phyloP scores from a whole-genome alignment of 2,113 vertebrate species.

The Telmatochromis sp. region DNA sequence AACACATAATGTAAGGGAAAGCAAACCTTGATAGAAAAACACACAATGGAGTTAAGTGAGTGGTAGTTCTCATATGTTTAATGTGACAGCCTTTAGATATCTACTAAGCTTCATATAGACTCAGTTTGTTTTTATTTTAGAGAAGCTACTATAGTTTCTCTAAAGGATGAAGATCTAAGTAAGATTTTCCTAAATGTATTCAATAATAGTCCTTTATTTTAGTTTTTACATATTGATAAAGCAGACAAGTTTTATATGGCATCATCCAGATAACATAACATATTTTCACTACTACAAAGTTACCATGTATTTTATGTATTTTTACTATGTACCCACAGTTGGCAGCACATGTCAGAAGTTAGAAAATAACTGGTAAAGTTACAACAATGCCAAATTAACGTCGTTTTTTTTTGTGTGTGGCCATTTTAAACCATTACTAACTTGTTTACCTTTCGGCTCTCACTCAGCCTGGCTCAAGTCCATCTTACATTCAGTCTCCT shows the following conservation, averaged over 20 bases:
- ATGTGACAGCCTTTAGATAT: neutral
- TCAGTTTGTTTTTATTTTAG: neutral
- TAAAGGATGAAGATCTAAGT: neutral
- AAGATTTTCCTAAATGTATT: neutral
- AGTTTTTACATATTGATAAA: neutral
- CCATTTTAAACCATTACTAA: neutral
- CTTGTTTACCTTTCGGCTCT: constrained; percentile 1
- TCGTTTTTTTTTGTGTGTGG: neutral
- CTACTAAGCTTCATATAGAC: neutral
- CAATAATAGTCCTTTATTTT: neutral
- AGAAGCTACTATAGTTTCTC: neutral
- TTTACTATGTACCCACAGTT: neutral
- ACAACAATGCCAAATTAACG: neutral
- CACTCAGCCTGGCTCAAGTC: constrained; percentile 23
- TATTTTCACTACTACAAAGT: neutral
- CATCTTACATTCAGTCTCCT: constrained; percentile 22
- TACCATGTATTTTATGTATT: neutral
- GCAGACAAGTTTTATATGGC: neutral
- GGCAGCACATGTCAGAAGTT: neutral
- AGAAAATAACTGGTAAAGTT: neutral
- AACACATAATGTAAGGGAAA: neutral
- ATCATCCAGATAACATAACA: neutral
- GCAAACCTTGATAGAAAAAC: neutral
- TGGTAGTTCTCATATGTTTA: neutral
- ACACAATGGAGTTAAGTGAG: neutral